These are phyloP conservation scores for Hippopotamyrus pictus DNA, from an alignment of 2,797 vertebrate species.

Conservation along the genomic window DNA sequence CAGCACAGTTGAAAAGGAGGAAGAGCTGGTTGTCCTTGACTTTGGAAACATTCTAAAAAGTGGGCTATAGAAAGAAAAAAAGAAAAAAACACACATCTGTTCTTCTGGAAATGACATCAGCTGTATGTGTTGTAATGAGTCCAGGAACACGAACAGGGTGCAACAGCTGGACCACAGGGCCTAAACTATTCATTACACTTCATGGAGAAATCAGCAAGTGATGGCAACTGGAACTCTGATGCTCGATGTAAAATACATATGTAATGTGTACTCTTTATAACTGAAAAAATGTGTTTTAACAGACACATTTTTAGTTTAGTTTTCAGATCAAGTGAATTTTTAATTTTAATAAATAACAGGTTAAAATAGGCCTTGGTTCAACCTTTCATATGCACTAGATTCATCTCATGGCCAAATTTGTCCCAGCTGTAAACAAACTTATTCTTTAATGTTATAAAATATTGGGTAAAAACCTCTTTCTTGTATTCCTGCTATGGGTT, in stretches of 20 bases:
- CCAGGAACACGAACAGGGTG: neutral
- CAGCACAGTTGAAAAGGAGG: neutral
- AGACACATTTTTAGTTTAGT: neutral
- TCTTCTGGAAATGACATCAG: constrained; percentile 13
- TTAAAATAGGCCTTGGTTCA: neutral
- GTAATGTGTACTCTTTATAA: neutral
- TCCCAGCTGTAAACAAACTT: neutral
- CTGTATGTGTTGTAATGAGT: neutral
- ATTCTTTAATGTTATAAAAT: neutral
- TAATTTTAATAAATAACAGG: neutral
- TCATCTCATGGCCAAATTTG: neutral
- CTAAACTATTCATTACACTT: constrained; percentile 2
- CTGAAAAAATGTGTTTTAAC: neutral
- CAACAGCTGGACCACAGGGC: neutral
- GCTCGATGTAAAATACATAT: neutral
- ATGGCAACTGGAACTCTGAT: neutral
- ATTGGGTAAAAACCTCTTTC: neutral
- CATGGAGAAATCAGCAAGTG: neutral
- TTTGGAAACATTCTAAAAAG: neutral
- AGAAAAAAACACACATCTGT: neutral
- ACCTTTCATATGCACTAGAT: neutral
- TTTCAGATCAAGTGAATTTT: neutral
- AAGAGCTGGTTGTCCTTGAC: constrained; percentile 4
- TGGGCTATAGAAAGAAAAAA: neutral
- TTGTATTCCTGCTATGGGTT: neutral